Conservation (phyloP, 2,888 invertebrate species). For the Chloroclystis v-ata region DNA sequence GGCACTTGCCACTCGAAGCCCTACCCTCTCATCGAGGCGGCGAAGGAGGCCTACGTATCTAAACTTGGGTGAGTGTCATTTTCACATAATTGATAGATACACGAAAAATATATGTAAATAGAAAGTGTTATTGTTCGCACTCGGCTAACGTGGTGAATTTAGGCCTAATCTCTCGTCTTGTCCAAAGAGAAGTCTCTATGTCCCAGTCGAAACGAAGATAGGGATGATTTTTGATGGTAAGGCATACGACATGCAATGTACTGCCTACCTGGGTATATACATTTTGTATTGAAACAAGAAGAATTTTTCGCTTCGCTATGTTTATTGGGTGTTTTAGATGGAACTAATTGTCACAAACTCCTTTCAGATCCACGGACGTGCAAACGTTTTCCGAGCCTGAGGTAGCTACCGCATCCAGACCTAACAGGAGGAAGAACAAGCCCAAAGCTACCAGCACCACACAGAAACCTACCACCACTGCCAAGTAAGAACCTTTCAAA, state of each 20-base stretch:
- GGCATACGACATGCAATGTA: no score
- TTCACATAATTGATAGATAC: background rate
- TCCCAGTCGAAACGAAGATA: no score
- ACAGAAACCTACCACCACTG: conserved; percentile 60
- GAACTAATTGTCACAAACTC: background rate
- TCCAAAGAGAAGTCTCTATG: no score
- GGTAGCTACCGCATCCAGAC: conserved; percentile 37
- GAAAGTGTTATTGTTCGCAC: background rate
- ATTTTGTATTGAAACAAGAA: no score
- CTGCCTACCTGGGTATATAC: no score
- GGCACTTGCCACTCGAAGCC: conserved; percentile 92
- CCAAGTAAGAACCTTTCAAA: conserved; percentile 43
- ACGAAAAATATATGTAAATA: background rate
- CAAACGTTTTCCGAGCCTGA: conserved; percentile 38
- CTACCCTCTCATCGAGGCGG: conserved; percentile 94
- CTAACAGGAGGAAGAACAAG: conserved; percentile 56
- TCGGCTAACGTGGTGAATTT: no score
- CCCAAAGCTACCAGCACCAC: conserved; percentile 70
- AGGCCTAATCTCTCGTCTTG: no score
- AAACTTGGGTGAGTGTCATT: conserved; percentile 78
- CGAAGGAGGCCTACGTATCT: conserved; percentile 86
- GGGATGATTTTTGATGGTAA: no score
- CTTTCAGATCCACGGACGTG: background rate
- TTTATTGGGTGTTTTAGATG: no score
- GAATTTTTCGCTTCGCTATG: no score